These are phyloP conservation scores for Drosophila maculinotata DNA, from an alignment of 2,888 invertebrate genomes.

Conservation along the genomic window DNA sequence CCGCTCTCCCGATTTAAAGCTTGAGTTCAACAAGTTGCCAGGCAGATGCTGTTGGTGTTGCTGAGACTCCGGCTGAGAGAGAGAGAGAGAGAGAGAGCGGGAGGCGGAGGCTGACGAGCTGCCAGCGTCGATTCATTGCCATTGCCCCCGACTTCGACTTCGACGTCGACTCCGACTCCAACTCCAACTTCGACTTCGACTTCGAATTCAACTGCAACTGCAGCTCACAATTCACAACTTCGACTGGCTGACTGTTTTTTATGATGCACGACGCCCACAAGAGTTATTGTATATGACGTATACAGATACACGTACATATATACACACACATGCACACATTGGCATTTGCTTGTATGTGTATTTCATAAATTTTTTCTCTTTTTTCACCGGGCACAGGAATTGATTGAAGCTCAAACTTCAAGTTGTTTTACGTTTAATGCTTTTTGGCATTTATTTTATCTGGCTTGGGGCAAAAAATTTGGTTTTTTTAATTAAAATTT, in stretches of 20 bases:
- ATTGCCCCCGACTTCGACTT: constrained; percentile 15
- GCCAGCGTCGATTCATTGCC: constrained; percentile 16
- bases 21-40: constrained; percentile 48
- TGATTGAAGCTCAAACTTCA: constrained; percentile 68
- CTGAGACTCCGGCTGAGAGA: constrained; percentile 5
- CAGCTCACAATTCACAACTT: constrained; percentile 34
- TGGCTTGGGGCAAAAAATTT: constrained; percentile 19
- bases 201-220: constrained; percentile 37
- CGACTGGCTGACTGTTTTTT: constrained; percentile 66
- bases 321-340: constrained; percentile 1
- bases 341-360: background rate
- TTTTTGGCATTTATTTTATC: constrained; percentile 34
- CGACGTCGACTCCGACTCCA: constrained; percentile 3
- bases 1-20: constrained; percentile 37
- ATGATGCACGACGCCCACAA: constrained; percentile 80
- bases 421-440: constrained; percentile 39
- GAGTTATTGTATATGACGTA: constrained; percentile 59
- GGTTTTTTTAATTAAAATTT: constrained; percentile 35
- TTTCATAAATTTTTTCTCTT: constrained; percentile 7
- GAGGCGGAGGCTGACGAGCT: constrained; percentile 22
- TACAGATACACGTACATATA: constrained; percentile 4
- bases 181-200: constrained; percentile 18
- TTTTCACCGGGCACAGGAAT: constrained; percentile 50
- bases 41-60: constrained; percentile 1
- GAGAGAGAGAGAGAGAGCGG: background rate